These are phyloP conservation scores for Aspiorhynchus laticeps DNA, from an alignment of 2,113 vertebrate genomes.

Conservation along the genomic window DNA sequence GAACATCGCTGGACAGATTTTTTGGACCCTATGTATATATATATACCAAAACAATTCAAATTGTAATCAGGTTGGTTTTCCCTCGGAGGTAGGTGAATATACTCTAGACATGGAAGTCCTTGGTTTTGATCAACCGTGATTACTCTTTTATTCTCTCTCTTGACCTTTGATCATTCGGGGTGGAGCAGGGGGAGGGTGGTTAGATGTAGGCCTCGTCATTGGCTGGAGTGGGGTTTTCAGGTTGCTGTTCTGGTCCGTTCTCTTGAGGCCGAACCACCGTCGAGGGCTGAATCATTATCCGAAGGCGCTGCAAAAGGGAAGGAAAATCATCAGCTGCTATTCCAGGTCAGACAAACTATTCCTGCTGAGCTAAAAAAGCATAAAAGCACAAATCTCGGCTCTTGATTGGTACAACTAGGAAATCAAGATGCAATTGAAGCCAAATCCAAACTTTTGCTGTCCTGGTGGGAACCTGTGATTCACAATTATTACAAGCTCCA, in stretches of 20 bases:
- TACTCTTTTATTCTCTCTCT: conserved; percentile 73
- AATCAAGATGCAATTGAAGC: conserved; percentile 63
- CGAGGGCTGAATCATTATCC: conserved; percentile 93
- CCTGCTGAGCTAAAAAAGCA: neutral
- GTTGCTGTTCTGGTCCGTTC: conserved; percentile 90
- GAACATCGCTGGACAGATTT: conserved; percentile 74
- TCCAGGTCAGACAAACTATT: neutral
- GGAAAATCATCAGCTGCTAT: neutral
- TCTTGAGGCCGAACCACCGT: conserved; percentile 83
- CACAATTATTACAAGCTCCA: conserved; percentile 5
- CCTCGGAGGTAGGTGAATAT: conserved; percentile 98
- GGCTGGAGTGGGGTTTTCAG: conserved; percentile 86
- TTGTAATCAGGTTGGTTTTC: conserved; percentile 83
- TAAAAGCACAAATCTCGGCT: conserved; percentile 60
- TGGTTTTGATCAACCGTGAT: conserved; percentile 88
- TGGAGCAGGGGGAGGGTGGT: conserved; percentile 54
- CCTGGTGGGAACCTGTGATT: conserved; percentile 37
- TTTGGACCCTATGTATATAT: conserved; percentile 75
- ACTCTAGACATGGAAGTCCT: conserved; percentile 90
- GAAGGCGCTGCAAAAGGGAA: conserved; percentile 82
- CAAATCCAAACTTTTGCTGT: conserved; percentile 24
- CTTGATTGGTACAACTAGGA: conserved; percentile 77
- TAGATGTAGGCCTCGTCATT: conserved; percentile 98
- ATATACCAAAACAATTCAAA: conserved; percentile 65
- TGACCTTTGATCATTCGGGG: conserved; percentile 50